Evolutionary conservation across 2,113 vertebrate genomes (phyloP).

Genomic region (Micronycteris hirsuta): DNA sequence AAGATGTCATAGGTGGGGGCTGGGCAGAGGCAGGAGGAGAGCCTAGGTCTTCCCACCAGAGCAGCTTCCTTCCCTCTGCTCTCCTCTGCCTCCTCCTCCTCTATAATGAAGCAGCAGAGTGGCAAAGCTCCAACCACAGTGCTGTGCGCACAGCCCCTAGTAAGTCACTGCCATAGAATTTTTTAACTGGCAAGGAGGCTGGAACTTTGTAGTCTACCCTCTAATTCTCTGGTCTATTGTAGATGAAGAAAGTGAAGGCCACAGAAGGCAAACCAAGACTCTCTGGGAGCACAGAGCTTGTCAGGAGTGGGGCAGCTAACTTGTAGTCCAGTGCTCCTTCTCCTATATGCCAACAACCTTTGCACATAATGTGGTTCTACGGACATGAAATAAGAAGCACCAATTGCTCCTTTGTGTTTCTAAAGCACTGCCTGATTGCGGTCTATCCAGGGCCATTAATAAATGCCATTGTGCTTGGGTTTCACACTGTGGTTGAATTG

Average conservation of each 20-base stretch:
- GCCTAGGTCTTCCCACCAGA: neutral
- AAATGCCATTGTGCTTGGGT: neutral
- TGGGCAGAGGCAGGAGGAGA: neutral
- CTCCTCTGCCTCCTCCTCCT: neutral
- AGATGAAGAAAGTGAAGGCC: neutral
- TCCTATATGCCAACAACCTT: neutral
- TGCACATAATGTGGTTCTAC: fast-evolving
- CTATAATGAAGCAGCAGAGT: neutral
- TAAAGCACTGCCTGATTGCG: neutral
- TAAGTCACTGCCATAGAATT: neutral
- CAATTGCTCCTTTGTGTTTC: neutral
- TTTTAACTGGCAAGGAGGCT: neutral
- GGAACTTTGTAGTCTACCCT: neutral
- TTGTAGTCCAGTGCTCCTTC: neutral
- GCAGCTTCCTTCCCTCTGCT: neutral
- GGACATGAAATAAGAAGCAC: neutral
- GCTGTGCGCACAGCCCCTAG: fast-evolving
- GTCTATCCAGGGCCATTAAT: neutral
- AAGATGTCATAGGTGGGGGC: neutral
- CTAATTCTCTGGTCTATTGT: neutral
- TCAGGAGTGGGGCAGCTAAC: neutral
- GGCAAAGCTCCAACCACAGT: too few species aligned
- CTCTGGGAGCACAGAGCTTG: neutral
- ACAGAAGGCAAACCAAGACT: neutral
- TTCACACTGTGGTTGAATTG: conserved; percentile 10